Evolutionary conservation across 1,140 invertebrate species (phyloP).

Genomic region (Mycetomoellerius zeteki): DNA sequence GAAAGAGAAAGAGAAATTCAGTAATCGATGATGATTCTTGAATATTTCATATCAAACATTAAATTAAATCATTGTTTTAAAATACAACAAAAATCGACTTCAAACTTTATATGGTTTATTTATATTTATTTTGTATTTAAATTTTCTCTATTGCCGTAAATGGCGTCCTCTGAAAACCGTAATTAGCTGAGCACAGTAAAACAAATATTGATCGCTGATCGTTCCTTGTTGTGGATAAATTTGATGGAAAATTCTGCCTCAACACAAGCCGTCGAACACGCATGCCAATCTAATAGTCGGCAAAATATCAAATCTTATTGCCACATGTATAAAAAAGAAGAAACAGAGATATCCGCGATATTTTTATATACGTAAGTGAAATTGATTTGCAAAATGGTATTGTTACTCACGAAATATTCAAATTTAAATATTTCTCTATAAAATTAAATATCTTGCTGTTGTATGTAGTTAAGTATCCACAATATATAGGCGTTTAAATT

Average conservation of each 20-base stretch:
- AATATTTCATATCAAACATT: not conserved
- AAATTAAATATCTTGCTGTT: not conserved
- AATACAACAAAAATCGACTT: constrained; percentile 11
- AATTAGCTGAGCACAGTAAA: constrained; percentile 18
- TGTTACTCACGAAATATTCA: not conserved
- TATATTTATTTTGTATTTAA: constrained; percentile 23
- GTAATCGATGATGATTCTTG: not conserved
- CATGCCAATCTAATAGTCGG: not conserved
- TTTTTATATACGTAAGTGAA: not conserved
- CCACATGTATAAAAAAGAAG: not conserved
- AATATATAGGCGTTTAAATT: not conserved
- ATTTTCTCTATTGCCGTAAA: constrained; percentile 16
- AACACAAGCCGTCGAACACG: not conserved
- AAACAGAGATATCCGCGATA: not conserved
- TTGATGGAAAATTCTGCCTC: constrained; percentile 15
- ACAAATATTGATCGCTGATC: constrained; percentile 35
- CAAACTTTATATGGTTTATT: not conserved
- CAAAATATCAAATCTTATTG: constrained; percentile 3
- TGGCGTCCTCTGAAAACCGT: constrained; percentile 4
- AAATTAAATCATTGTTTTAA: constrained; percentile 9
- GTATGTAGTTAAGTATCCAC: not conserved
- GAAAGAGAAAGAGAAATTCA: not conserved
- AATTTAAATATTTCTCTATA: constrained; percentile 5
- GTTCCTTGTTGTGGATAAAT: not conserved
- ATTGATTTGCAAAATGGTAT: constrained; percentile 11